Evolutionary conservation across 2,113 vertebrate species (phyloP).

Genomic region (Orthonyx spaldingii): DNA sequence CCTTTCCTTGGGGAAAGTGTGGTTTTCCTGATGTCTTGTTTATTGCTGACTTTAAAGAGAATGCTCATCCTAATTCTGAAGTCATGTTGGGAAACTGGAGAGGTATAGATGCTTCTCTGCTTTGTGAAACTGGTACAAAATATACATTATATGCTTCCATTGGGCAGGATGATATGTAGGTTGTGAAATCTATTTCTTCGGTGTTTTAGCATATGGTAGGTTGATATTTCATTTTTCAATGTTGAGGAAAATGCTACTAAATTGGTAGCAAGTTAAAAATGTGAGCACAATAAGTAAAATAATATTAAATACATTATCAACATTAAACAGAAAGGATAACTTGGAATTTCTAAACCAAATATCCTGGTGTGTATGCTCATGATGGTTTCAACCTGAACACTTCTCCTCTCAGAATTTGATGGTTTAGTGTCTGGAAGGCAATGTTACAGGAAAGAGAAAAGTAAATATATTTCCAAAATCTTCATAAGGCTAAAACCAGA

Average conservation of each 20-base stretch:
- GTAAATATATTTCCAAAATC: neutral
- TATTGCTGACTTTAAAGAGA: neutral
- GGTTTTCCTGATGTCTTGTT: neutral
- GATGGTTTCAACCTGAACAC: neutral
- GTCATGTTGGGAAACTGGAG: neutral
- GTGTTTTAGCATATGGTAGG: neutral
- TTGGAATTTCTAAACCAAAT: neutral
- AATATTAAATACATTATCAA: neutral
- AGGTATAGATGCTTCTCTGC: neutral
- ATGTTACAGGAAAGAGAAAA: neutral
- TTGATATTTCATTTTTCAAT: neutral
- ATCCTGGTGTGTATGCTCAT: neutral
- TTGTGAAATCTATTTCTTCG: conserved; percentile 9
- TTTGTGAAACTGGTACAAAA: neutral
- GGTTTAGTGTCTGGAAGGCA: neutral
- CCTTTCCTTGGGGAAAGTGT: neutral
- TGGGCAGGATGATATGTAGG: neutral
- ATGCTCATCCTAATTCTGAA: neutral
- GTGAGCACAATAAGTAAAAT: neutral
- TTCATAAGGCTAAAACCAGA: neutral
- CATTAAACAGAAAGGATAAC: neutral
- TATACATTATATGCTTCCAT: neutral
- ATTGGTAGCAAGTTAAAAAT: neutral
- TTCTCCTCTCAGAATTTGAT: neutral
- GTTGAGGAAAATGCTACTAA: neutral